phyloP scores from a whole-genome alignment of 2,113 vertebrate species.

The Bubo scandiacus region DNA sequence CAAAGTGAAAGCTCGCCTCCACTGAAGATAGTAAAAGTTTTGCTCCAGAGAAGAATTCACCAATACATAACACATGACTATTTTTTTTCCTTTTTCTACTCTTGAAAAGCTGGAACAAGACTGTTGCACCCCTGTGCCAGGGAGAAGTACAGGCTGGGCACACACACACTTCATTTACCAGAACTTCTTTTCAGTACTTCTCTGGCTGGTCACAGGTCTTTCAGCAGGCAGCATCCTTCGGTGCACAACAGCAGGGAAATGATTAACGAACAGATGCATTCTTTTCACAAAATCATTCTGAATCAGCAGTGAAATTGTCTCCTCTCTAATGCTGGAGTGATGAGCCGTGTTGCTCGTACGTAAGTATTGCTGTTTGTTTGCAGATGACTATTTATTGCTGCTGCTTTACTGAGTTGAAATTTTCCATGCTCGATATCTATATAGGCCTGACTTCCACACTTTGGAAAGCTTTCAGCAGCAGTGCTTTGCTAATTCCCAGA shows the following conservation, averaged over 20 bases:
- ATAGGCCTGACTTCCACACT: not conserved
- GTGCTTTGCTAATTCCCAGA: not conserved
- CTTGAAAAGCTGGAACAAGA: not conserved
- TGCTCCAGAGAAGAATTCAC: not conserved
- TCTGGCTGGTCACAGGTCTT: not conserved
- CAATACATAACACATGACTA: rapidly evolving
- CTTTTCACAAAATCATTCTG: not conserved
- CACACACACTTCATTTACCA: not conserved
- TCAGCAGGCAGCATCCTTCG: not conserved
- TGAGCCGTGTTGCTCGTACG: rapidly evolving
- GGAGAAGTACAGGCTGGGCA: not conserved
- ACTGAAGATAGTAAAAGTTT: not conserved
- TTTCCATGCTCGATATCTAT: not conserved
- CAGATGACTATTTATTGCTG: not conserved
- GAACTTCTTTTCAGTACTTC: not conserved
- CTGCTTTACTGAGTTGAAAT: not conserved
- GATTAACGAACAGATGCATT: rapidly evolving
- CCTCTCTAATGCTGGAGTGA: not conserved
- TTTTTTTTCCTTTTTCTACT: not conserved
- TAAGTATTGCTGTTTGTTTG: not conserved
- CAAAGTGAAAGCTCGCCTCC: not conserved
- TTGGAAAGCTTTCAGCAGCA: not conserved
- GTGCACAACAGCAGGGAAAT: not conserved
- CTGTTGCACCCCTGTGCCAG: not conserved
- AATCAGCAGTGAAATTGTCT: not conserved